Evolutionary conservation across 2,888 invertebrate genomes (phyloP).

Genomic region (Drosophila recens): DNA sequence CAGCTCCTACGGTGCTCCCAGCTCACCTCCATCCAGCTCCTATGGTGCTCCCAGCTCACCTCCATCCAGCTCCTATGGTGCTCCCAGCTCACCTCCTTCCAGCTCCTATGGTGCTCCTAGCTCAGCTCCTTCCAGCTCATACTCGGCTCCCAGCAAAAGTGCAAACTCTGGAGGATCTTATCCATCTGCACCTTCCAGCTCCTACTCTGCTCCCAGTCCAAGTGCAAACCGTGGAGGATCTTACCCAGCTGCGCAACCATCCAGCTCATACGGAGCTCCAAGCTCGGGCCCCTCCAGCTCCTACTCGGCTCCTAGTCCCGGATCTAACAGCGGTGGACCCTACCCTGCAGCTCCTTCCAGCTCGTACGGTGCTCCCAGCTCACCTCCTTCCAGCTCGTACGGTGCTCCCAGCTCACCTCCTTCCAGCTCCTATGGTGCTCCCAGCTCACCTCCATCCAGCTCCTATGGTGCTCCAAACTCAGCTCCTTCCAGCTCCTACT

Average conservation of each 20-base stretch:
- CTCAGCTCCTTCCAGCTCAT: slow-evolving; percentile 42
- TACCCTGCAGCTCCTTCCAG: slow-evolving; percentile 67
- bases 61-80: background rate
- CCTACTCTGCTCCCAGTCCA: slow-evolving; percentile 57
- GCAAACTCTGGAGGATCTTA: slow-evolving; percentile 48
- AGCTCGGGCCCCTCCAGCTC: slow-evolving; percentile 50
- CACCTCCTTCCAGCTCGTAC: slow-evolving; percentile 32
- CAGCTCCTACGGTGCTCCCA: background rate
- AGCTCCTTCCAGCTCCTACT: slow-evolving; percentile 38
- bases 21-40: slow-evolving; percentile 55
- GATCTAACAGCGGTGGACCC: slow-evolving; percentile 36
- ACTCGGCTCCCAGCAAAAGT: slow-evolving; percentile 57
- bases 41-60: slow-evolving; percentile 59
- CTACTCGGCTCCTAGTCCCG: slow-evolving; percentile 81
- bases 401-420: slow-evolving; percentile 50
- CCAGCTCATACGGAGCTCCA: slow-evolving; percentile 51
- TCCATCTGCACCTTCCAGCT: slow-evolving; percentile 51
- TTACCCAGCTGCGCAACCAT: slow-evolving; percentile 83
- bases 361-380: slow-evolving; percentile 54
- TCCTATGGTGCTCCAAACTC: background rate
- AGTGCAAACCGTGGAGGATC: slow-evolving; percentile 85
- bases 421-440: slow-evolving; percentile 61
- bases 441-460: slow-evolving; percentile 7
- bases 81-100: slow-evolving; percentile 16
- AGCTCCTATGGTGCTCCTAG: slow-evolving; percentile 48